Evolutionary conservation across 2,888 invertebrate genomes (phyloP), one percentile per base, ranked within the genome.

Genomic region (Myopa testacea): DNA sequence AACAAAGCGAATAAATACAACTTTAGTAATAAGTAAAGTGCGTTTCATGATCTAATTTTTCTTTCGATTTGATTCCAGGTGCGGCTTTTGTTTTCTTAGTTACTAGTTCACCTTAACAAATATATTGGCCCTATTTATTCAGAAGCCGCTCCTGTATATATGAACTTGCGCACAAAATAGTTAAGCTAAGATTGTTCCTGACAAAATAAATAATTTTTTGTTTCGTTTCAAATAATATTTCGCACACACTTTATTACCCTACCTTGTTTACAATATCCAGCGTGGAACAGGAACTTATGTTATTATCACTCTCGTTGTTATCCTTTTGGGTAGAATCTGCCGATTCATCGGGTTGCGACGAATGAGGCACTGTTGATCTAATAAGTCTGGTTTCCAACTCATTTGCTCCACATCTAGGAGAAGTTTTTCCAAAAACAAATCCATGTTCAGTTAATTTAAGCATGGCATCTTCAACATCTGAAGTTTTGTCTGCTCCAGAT

Each of bases 191-290:
- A 10, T 60, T 73, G n/a, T 6, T n/a, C 71, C 10, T 71, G 12
- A 71, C 8, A 70, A 37, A 19, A 34, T 34, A 68, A 4, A 40
- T 68, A 8, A 50, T n/a, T 69, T 69, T 12, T 71, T 71, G 19
- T 58, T 62, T 7, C 26, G 26, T 3, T 45, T 45, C 45, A 8
- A 8, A 45, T 8, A 45, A 45, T 45, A 45, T 45, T 45, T 45
- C 19, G n/a, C 38, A 40, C 60, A 14, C n/a, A 52, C 34, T 63
- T 65, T 70, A 72, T 68, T 40, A 69, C 45, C 86, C 85, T 82
- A 88, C 88, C 87, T 88, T 88, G 82, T 88, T 88, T 82, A 87
- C 88, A 81, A 88, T 88, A 79, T 88, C 88, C 81, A 88, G 80
- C 45, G 88, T 88, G 65, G 88, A 88, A 81, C 89, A 89, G 79